These are phyloP conservation scores for Linyphia triangularis DNA, from an alignment of 2,888 invertebrate genomes.

Conservation along the genomic window DNA sequence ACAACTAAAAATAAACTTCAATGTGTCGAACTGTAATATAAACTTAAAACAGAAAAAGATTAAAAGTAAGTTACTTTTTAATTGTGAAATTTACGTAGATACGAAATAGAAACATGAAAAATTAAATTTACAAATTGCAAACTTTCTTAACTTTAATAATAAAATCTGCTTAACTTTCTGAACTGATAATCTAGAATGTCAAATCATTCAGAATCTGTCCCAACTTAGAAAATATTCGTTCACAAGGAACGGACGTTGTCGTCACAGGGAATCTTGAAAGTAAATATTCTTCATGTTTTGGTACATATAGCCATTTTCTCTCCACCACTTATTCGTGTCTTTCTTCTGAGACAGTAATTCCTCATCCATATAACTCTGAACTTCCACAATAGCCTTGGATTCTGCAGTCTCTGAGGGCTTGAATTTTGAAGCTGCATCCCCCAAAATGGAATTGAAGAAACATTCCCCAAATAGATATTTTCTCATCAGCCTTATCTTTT, in stretches of 20 bases:
- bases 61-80: too few species aligned
- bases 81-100: too few species aligned
- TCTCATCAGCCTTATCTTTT: background rate
- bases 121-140: background rate
- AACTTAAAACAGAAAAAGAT: too few species aligned
- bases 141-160: background rate
- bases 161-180: background rate
- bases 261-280: background rate
- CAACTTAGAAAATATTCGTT: background rate
- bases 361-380: conserved; percentile 5
- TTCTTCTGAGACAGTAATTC: background rate
- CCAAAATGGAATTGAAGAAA: too few species aligned
- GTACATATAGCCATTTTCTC: conserved; percentile 12
- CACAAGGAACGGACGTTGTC: conserved; percentile 7
- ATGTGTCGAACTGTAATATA: too few species aligned
- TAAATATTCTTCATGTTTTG: conserved; percentile 1
- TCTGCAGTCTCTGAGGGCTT: background rate
- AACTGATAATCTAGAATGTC: background rate
- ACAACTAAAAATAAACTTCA: too few species aligned
- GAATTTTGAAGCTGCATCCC: background rate
- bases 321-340: conserved; percentile 22
- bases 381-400: background rate
- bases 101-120: too few species aligned
- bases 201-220: background rate
- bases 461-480: background rate